These are phyloP conservation scores for Protobothrops mucrosquamatus DNA, from an alignment of 2,113 vertebrate genomes.

Conservation along the genomic window DNA sequence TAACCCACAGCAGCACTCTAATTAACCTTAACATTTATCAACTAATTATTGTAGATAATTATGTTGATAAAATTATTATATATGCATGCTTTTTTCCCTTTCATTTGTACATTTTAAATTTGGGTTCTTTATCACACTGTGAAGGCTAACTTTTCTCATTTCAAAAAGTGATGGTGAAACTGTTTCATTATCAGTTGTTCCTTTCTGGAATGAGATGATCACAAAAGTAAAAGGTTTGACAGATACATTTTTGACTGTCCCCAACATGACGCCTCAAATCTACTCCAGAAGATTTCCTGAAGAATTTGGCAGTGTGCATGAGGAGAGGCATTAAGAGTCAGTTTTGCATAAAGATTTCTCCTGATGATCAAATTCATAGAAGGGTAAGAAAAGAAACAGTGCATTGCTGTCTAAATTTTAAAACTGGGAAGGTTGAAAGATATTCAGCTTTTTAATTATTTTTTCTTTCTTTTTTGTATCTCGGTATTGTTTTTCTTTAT, in stretches of 20 bases:
- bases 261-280: neutral
- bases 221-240: neutral
- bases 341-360: neutral
- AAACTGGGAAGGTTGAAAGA: neutral
- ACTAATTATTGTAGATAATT: neutral
- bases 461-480: too few relatives aligned
- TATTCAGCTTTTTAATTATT: too few relatives aligned
- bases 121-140: neutral
- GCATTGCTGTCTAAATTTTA: neutral
- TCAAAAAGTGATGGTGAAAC: neutral
- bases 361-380: neutral
- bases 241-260: neutral
- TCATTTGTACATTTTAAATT: neutral
- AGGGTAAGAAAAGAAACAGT: neutral
- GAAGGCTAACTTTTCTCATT: neutral
- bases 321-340: neutral
- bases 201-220: neutral
- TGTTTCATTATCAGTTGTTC: neutral
- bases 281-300: neutral
- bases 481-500: neutral
- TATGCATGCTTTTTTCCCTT: neutral
- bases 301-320: neutral
- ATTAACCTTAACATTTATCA: constrained; percentile 34
- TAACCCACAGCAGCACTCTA: constrained; percentile 18
- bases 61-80: neutral